Evolutionary conservation across 2,888 invertebrate genomes (phyloP).

Genomic region (Suillia variegata): DNA sequence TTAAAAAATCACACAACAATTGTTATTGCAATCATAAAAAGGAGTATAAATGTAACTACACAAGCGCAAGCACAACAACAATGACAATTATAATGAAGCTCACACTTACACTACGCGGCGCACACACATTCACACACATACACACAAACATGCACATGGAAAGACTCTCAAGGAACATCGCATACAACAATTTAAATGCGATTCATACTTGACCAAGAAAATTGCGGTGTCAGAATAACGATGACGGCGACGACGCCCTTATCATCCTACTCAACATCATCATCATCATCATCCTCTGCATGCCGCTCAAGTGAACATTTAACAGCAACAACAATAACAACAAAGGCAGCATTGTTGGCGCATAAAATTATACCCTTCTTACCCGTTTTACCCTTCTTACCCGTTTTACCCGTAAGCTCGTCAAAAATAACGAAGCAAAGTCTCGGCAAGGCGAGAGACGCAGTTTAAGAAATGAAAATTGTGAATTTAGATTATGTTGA

Average conservation of each 20-base stretch:
- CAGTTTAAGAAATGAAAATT: not conserved
- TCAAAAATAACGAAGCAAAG: not conserved
- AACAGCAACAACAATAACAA: not conserved
- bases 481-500: not conserved
- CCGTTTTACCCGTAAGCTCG: not conserved
- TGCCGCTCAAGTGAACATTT: not conserved
- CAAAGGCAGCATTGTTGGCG: not conserved
- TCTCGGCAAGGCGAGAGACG: not conserved
- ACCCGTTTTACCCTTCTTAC: not conserved
- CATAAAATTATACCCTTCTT: not conserved
- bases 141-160: not conserved
- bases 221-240: slow-evolving; percentile 20
- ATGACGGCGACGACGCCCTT: not conserved
- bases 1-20: not conserved
- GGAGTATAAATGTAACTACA: not conserved
- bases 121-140: not conserved
- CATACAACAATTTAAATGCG: not conserved
- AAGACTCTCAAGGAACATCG: no score
- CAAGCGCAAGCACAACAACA: not conserved
- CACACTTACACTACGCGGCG: not conserved
- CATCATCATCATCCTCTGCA: not conserved
- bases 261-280: not conserved
- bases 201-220: slow-evolving; percentile 23
- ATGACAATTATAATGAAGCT: not conserved
- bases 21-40: not conserved